Conservation (phyloP, 2,113 vertebrate genomes). For the Lamprotornis superbus region DNA sequence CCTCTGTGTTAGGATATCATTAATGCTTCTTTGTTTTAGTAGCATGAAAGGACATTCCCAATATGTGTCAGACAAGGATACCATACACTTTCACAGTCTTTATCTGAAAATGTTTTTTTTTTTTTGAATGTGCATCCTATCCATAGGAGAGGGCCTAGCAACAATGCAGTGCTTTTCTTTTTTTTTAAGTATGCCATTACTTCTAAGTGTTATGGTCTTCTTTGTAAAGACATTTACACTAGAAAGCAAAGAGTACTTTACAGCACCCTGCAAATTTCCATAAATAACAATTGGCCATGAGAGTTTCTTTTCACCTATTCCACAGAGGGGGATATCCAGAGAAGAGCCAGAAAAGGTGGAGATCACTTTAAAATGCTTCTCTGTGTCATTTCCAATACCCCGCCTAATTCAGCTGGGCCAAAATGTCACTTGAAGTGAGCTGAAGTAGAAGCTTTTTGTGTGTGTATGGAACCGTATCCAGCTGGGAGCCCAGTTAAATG, state of each 20-base stretch:
- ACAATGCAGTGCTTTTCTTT: neutral
- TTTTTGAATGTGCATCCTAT: neutral
- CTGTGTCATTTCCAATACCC: conserved; percentile 39
- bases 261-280: conserved; percentile 48
- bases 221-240: conserved; percentile 38
- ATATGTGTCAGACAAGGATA: neutral
- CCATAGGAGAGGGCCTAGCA: neutral
- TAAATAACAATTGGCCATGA: conserved; percentile 34
- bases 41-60: neutral
- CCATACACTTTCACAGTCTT: neutral
- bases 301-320: conserved; percentile 57
- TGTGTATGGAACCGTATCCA: conserved; percentile 7
- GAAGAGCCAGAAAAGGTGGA: conserved; percentile 60
- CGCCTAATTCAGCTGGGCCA: conserved; percentile 60
- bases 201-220: conserved; percentile 2
- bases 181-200: neutral
- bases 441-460: conserved; percentile 67
- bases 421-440: conserved; percentile 61
- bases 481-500: conserved; percentile 40
- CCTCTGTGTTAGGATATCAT: neutral
- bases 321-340: conserved; percentile 7
- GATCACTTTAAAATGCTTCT: conserved; percentile 59
- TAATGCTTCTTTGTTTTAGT: neutral
- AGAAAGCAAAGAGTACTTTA: conserved; percentile 43
- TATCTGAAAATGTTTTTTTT: neutral